Base-by-base conservation (phyloP, 2,888 invertebrate genomes). In the Lacanobia wlatinum region DNA sequence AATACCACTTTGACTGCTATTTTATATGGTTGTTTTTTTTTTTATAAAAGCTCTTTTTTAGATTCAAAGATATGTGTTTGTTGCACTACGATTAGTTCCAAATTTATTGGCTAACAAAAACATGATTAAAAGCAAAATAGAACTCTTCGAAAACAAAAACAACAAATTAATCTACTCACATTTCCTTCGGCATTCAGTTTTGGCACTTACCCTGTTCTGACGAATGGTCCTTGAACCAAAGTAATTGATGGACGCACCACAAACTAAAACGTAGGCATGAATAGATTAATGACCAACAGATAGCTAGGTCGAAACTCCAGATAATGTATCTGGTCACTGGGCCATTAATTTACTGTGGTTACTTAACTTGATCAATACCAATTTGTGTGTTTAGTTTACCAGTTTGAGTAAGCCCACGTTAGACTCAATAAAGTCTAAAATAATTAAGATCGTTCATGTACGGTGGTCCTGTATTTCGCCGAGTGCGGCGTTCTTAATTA, bases 291-390 rank as follows among this genome's bases (percentile, higher is more conserved):
- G 95, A 93, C 92, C 90, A 87, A 78, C 87, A 90, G 94, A 93
- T 92, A 92, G 93, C 91, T 89, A 91, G 94, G 93, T 94, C 91
- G 91, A 90, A 91, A 90, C 91, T 90, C 88, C 87, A 92, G 94
- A 94, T 94, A 95, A 95, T 95, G 93, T 94, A 94, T 95, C 93
- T 95, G 93, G 94, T 93, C 93, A 92, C 90, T 86, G 83, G 87
- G 89, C 93, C 90, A 95, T 95, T 94, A 94, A 95, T 95, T 88
- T 86, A 89, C 79, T 93, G 93, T 88, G 94, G 95, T 94, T 93
- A 94, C 93, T 94, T 94, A 93, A 93, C 92, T 93, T 93, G 93
- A 94, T 95, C 93, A 93, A 91, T 91, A 90, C 90, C 88, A 89
- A 91, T 92, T 92, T 91, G 90, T 86, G 85, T 83, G 88, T 87